These are phyloP conservation scores for Parotocinclus haroldoi DNA, from an alignment of 2,797 vertebrate species.

Conservation along the genomic window DNA sequence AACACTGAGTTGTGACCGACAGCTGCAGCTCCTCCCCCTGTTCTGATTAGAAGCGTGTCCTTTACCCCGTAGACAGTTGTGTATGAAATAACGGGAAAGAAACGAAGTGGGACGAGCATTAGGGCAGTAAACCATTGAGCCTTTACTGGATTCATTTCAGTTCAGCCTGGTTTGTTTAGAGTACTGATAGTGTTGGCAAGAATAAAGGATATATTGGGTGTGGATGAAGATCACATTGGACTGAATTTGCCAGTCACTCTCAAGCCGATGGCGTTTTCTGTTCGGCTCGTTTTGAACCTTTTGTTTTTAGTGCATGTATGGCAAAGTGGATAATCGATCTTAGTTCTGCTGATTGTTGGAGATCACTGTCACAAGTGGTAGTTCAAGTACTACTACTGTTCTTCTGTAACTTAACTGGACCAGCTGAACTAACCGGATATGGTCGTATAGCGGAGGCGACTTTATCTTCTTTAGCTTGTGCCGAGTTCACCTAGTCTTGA, in stretches of 20 bases:
- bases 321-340: not conserved
- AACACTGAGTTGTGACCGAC: constrained; percentile 34
- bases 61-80: constrained; percentile 9
- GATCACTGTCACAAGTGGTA: too few relatives aligned
- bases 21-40: constrained; percentile 52
- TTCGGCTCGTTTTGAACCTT: too few relatives aligned
- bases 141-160: too few relatives aligned
- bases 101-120: not conserved
- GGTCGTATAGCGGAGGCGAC: not conserved
- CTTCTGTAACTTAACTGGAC: too few relatives aligned
- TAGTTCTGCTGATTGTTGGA: too few relatives aligned
- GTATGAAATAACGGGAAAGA: constrained; percentile 1
- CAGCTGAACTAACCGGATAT: not conserved
- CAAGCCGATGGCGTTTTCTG: not conserved
- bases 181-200: too few relatives aligned
- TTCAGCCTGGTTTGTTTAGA: too few relatives aligned
- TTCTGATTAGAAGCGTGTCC: constrained; percentile 36
- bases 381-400: too few relatives aligned
- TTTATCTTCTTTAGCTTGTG: not conserved
- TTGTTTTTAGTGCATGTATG: too few relatives aligned
- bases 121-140: too few relatives aligned
- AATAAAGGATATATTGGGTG: too few relatives aligned
- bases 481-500: not conserved
- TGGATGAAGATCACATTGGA: not conserved
- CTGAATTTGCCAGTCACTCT: not conserved